Percentiles rank a stretch among this genome's conserved stretches.
Evolutionary conservation across 2,113 vertebrate genomes (phyloP).

Genomic region (Nibea coibor): DNA sequence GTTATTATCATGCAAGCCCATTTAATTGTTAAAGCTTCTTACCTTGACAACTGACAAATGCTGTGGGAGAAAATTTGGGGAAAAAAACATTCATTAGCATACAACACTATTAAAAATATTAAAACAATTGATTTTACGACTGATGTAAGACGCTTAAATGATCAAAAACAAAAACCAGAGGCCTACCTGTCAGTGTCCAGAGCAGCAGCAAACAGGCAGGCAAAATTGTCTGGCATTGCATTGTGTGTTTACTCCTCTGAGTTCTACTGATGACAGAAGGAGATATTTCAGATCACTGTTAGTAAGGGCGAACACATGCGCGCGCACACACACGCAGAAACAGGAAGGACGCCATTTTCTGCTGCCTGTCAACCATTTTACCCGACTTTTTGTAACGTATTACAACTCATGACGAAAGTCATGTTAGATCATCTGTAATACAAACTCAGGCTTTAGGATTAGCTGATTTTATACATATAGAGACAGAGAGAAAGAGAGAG

Average conservation of each 20-base stretch:
- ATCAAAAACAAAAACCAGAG: background rate
- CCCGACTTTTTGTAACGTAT: background rate
- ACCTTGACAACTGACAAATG: background rate
- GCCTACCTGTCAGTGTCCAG: constrained; percentile 65
- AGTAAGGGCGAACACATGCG: background rate
- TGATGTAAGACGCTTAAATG: background rate
- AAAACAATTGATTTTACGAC: background rate
- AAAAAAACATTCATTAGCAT: background rate
- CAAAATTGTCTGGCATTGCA: constrained; percentile 13
- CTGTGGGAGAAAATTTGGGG: constrained; percentile 35
- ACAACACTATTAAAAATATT: too few relatives aligned
- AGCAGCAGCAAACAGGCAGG: constrained; percentile 42
- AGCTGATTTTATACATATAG: accelerated
- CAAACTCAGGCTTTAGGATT: background rate
- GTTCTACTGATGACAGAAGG: constrained; percentile 12
- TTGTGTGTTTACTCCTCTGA: constrained; percentile 1
- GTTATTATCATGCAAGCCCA: accelerated
- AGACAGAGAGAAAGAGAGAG: too few relatives aligned
- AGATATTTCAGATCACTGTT: background rate
- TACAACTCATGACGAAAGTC: accelerated
- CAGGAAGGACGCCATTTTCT: constrained; percentile 72
- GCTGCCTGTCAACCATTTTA: constrained; percentile 67
- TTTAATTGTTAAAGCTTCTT: background rate
- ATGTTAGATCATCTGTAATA: accelerated
- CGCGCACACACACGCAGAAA: background rate